Conservation (phyloP, 1,140 invertebrate species). For the Meloidogyne chitwoodi region DNA sequence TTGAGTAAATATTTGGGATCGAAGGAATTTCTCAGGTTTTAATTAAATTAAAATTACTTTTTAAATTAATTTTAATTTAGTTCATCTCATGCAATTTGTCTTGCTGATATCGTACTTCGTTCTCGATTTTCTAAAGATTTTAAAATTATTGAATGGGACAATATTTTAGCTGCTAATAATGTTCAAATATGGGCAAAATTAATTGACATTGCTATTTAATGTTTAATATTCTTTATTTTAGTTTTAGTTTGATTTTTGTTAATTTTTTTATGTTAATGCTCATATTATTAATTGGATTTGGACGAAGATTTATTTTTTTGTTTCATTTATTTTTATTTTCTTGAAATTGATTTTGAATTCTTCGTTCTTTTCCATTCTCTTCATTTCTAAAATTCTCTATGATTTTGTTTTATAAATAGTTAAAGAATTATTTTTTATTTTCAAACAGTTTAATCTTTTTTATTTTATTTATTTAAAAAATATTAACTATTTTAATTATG, state of each 20-base stretch:
- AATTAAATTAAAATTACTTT: neutral
- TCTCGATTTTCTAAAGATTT: conserved; percentile 4
- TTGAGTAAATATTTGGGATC: conserved; percentile 1
- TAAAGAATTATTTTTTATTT: neutral
- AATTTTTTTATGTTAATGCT: neutral
- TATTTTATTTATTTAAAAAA: neutral
- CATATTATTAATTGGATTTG: neutral
- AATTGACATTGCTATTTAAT: conserved; percentile 1
- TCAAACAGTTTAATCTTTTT: neutral
- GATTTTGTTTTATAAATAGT: neutral
- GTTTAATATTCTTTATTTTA: neutral
- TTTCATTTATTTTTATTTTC: no score
- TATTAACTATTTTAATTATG: neutral
- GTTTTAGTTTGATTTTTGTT: neutral
- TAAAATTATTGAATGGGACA: conserved; percentile 9
- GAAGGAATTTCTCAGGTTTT: conserved; percentile 19
- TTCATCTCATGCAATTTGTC: conserved; percentile 16
- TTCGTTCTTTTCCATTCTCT: neutral
- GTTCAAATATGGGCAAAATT: conserved; percentile 27
- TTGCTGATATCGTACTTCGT: conserved; percentile 24
- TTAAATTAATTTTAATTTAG: conserved; percentile 15
- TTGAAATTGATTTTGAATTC: neutral
- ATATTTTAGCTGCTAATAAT: conserved; percentile 19
- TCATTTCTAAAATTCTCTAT: neutral
- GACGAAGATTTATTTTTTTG: neutral